Evolutionary conservation across 1,140 invertebrate species (phyloP).

Genomic region (Pseudomyrmex sp.): DNA sequence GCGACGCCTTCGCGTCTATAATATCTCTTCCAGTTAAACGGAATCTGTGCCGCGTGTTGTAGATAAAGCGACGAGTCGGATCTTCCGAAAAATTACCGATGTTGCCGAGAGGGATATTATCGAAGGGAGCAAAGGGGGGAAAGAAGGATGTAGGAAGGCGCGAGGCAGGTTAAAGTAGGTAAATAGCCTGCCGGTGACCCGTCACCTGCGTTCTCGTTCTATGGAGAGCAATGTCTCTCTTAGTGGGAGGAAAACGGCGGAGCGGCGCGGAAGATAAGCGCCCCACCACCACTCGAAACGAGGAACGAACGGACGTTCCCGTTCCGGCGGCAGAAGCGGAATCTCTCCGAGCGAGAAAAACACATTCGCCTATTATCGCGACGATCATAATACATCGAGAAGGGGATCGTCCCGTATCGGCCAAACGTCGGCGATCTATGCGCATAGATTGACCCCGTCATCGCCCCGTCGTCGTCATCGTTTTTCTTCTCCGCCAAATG

Average conservation of each 20-base stretch:
- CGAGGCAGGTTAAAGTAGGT: slow-evolving; percentile 82
- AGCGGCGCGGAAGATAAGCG: slow-evolving; percentile 60
- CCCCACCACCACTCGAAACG: background rate
- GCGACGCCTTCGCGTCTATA: background rate
- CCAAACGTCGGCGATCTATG: slow-evolving; percentile 22
- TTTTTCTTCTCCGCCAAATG: background rate
- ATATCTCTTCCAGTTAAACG: background rate
- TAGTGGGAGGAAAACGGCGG: slow-evolving; percentile 62
- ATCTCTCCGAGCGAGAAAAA: slow-evolving; percentile 22
- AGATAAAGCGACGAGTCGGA: slow-evolving; percentile 34
- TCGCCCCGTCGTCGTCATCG: slow-evolving; percentile 8
- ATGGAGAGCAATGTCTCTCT: slow-evolving; percentile 82
- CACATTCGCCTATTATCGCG: slow-evolving; percentile 42
- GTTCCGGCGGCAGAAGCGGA: slow-evolving; percentile 56
- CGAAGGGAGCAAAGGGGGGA: slow-evolving; percentile 25
- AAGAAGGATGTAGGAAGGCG: slow-evolving; percentile 72
- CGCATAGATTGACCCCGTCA: slow-evolving; percentile 46
- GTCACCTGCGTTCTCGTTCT: slow-evolving; percentile 86
- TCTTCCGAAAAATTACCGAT: slow-evolving; percentile 7
- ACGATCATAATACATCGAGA: slow-evolving; percentile 28
- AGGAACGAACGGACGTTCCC: slow-evolving; percentile 6
- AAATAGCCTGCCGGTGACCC: slow-evolving; percentile 85
- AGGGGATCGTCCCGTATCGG: slow-evolving; percentile 17
- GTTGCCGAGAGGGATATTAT: background rate
- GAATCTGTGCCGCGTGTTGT: slow-evolving; percentile 46